phyloP scores from a whole-genome alignment of 2,113 vertebrate genomes.

The Todiramphus chloris region DNA sequence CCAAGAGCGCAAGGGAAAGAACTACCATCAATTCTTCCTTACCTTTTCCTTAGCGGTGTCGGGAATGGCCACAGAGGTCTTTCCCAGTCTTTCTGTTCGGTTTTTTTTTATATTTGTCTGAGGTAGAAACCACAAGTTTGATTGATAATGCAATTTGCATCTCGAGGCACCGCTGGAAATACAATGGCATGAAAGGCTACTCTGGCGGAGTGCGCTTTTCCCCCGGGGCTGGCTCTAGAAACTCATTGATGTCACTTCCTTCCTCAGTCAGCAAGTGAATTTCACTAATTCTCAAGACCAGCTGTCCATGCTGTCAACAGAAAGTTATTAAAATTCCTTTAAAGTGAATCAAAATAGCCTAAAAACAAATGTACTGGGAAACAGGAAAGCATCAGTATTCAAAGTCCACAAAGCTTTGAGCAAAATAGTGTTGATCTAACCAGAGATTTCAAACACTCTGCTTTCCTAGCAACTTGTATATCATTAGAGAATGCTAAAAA shows the following conservation, averaged over 20 bases:
- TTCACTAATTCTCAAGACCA: slow-evolving; percentile 84
- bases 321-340: slow-evolving; percentile 88
- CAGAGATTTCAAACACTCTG: slow-evolving; percentile 77
- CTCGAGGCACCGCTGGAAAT: slow-evolving; percentile 73
- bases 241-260: slow-evolving; percentile 87
- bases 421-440: slow-evolving; percentile 81
- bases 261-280: slow-evolving; percentile 83
- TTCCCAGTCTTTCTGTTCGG: background rate
- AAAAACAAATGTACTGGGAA: slow-evolving; percentile 84
- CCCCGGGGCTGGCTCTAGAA: slow-evolving; percentile 77
- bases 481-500: slow-evolving; percentile 76
- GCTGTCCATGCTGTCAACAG: slow-evolving; percentile 84
- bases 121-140: slow-evolving; percentile 69
- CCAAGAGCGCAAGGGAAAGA: background rate
- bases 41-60: slow-evolving; percentile 14
- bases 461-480: slow-evolving; percentile 73
- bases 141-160: slow-evolving; percentile 78
- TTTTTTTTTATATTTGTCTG: slow-evolving; percentile 37
- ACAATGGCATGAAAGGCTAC: slow-evolving; percentile 76
- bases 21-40: background rate
- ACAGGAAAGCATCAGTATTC: slow-evolving; percentile 87
- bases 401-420: slow-evolving; percentile 86
- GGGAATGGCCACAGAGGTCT: slow-evolving; percentile 24
- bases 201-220: slow-evolving; percentile 64
- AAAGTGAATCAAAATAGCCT: slow-evolving; percentile 87